A percentile compares a stretch with the other conserved stretches of the same genome.
phyloP scores from a whole-genome alignment of 2,113 vertebrate genomes.

The Bungarus multicinctus region DNA sequence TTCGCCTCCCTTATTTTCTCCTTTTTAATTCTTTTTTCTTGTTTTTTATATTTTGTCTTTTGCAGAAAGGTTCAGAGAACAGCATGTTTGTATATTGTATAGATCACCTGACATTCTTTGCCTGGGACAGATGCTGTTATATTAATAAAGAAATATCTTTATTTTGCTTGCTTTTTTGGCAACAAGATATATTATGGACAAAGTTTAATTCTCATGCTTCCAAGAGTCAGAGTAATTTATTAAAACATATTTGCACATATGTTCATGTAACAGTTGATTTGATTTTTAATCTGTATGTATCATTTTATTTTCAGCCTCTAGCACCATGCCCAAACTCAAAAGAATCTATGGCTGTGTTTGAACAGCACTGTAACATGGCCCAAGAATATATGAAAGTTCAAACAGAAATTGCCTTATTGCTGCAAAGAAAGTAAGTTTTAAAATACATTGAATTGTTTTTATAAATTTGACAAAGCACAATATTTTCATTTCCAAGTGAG shows the following conservation, averaged over 20 bases:
- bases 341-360: conserved; percentile 99
- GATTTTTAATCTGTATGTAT: conserved; percentile 52
- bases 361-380: conserved; percentile 99
- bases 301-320: conserved; percentile 85
- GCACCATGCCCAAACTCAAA: conserved; percentile 99
- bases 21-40: background rate
- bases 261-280: background rate
- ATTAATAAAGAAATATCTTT: conserved; percentile 56
- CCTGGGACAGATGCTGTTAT: conserved; percentile 31
- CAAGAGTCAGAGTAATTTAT: background rate
- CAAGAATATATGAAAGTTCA: conserved; percentile 99
- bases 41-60: background rate
- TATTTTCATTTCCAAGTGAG: background rate
- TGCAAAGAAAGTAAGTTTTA: conserved; percentile 93
- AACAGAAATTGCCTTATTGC: conserved; percentile 95
- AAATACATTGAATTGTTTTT: background rate
- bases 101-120: conserved; percentile 21
- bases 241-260: background rate
- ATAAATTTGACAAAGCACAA: background rate
- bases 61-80: background rate
- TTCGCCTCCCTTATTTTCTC: background rate
- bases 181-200: conserved; percentile 19
- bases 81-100: conserved; percentile 5
- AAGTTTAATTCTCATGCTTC: background rate
- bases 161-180: conserved; percentile 48